Conservation (phyloP, 2,797 vertebrate species). For the Tokudaia tokunoshimensis region DNA sequence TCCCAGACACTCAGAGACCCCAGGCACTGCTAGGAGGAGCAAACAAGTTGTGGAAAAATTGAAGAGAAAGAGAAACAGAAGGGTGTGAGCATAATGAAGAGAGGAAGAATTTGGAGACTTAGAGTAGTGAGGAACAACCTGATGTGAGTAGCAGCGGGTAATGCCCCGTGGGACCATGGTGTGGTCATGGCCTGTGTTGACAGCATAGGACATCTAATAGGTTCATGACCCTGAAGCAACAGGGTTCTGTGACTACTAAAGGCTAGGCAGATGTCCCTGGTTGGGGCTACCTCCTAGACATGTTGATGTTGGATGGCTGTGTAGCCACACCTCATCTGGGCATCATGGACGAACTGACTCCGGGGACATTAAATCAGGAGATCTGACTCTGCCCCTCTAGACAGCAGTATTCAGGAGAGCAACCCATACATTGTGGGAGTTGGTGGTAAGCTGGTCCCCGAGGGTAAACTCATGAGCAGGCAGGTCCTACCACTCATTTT, state of each 20-base stretch:
- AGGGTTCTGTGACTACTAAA: background rate
- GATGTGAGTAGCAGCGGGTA: no score
- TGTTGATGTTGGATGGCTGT: background rate
- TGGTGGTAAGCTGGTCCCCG: background rate
- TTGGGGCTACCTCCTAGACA: background rate
- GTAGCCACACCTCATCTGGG: background rate
- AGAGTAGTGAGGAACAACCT: no score
- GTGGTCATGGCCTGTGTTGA: no score
- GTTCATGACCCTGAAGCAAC: background rate
- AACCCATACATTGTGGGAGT: background rate
- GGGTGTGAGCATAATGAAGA: no score
- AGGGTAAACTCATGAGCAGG: background rate
- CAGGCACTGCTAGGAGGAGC: no score
- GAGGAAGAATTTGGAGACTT: no score
- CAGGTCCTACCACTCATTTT: background rate
- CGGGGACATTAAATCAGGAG: background rate
- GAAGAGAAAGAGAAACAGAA: no score
- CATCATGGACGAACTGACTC: background rate
- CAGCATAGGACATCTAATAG: background rate
- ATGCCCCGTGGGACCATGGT: no score
- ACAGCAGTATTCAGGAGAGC: background rate
- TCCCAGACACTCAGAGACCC: no score
- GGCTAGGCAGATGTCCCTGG: background rate
- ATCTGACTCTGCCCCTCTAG: background rate
- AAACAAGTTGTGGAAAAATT: no score